A percentile compares a stretch with the other conserved stretches of the same genome.
These are phyloP conservation scores for Zaprionus capensis DNA, from an alignment of 1,140 invertebrate species.

Conservation along the genomic window DNA sequence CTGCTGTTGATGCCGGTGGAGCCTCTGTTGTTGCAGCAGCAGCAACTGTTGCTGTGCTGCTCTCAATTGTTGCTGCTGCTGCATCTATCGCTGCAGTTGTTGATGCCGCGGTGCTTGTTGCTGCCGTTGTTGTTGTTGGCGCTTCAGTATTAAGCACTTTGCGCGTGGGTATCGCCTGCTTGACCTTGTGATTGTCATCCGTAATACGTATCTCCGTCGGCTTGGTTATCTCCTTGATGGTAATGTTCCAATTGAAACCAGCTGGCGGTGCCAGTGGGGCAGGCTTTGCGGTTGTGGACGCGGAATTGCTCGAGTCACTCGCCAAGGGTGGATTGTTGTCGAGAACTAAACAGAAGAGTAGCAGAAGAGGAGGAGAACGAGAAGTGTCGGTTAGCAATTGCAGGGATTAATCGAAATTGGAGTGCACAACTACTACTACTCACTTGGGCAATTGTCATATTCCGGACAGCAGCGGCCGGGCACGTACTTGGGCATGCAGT, in stretches of 20 bases:
- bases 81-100: slow-evolving; percentile 21
- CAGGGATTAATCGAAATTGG: not conserved
- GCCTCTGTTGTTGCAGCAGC: slow-evolving; percentile 30
- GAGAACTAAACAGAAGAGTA: slow-evolving; percentile 52
- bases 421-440: slow-evolving; percentile 79
- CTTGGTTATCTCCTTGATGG: slow-evolving; percentile 84
- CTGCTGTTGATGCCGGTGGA: slow-evolving; percentile 11
- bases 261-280: slow-evolving; percentile 41
- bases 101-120: slow-evolving; percentile 12
- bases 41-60: slow-evolving; percentile 28
- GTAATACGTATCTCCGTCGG: slow-evolving; percentile 82
- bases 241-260: slow-evolving; percentile 80
- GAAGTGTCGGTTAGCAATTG: slow-evolving; percentile 5
- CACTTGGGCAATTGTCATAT: slow-evolving; percentile 90
- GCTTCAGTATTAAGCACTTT: slow-evolving; percentile 52
- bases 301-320: slow-evolving; percentile 40
- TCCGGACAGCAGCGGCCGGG: slow-evolving; percentile 90
- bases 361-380: not conserved
- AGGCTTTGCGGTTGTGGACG: slow-evolving; percentile 48
- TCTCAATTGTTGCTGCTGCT: slow-evolving; percentile 13
- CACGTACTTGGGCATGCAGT: slow-evolving; percentile 89
- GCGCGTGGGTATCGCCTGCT: slow-evolving; percentile 63
- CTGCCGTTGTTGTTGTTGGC: slow-evolving; percentile 24
- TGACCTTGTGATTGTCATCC: slow-evolving; percentile 75
- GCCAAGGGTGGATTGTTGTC: slow-evolving; percentile 68